Evolutionary conservation across 1,140 invertebrate species (phyloP).

Genomic region (Meteorus sp.): DNA sequence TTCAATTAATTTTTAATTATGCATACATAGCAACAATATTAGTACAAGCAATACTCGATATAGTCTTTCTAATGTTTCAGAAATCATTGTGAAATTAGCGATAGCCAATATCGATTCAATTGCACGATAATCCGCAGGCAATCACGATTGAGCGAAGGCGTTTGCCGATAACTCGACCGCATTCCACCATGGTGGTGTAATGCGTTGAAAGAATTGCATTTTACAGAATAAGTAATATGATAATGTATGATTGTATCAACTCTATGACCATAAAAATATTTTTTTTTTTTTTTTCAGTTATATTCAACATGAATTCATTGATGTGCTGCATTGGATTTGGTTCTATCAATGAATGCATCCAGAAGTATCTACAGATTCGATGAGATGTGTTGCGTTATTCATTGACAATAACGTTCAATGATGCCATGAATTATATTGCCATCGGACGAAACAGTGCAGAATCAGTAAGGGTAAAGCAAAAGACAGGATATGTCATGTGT

Average conservation of each 20-base stretch:
- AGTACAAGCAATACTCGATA: neutral
- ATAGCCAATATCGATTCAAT: constrained; percentile 21
- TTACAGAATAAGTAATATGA: constrained; percentile 27
- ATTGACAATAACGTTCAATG: too few species aligned
- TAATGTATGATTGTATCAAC: constrained; percentile 23
- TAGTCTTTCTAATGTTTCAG: constrained; percentile 10
- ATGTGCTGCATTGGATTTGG: too few species aligned
- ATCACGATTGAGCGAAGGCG: constrained; percentile 24
- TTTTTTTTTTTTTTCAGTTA: too few species aligned
- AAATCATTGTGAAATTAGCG: constrained; percentile 24
- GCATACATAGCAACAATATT: neutral
- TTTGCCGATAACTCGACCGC: constrained; percentile 23
- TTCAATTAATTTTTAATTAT: neutral
- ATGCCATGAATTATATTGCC: too few species aligned
- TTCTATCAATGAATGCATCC: too few species aligned
- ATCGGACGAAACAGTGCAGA: too few species aligned
- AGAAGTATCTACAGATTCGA: too few species aligned
- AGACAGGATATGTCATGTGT: too few species aligned
- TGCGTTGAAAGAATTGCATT: constrained; percentile 21
- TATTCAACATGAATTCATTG: too few species aligned
- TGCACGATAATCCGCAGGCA: constrained; percentile 22
- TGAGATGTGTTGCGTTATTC: too few species aligned
- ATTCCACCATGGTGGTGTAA: constrained; percentile 25
- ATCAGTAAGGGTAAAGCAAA: too few species aligned
- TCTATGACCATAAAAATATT: neutral